Evolutionary conservation across 2,888 invertebrate genomes (phyloP).

Genomic region (Clanis bilineata): DNA sequence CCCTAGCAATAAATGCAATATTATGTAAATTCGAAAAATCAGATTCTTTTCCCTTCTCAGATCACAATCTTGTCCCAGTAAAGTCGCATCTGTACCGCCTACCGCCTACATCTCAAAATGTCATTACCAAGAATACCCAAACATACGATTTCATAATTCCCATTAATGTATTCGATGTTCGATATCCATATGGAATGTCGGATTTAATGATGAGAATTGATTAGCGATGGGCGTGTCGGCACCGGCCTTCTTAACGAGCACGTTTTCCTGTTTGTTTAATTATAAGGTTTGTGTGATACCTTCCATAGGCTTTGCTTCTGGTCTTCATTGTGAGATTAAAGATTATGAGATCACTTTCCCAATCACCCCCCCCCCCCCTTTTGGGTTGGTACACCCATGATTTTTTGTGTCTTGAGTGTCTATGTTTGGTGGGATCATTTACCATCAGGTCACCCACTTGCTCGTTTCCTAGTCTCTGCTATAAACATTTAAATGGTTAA

Average conservation of each 20-base stretch:
- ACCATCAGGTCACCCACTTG: no score
- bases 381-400: no score
- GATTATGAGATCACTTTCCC: no score
- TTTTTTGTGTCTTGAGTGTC: no score
- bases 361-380: no score
- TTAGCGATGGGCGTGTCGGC: conserved; percentile 60
- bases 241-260: conserved; percentile 57
- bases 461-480: no score
- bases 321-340: neutral
- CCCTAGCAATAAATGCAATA: no score
- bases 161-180: neutral
- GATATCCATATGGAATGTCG: conserved; percentile 1
- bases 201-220: conserved; percentile 56
- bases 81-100: neutral
- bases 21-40: no score
- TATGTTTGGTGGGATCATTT: no score
- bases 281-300: conserved; percentile 47
- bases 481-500: no score
- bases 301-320: conserved; percentile 28
- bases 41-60: no score
- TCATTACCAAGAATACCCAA: neutral
- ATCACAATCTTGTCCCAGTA: neutral
- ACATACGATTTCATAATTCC: neutral
- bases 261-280: conserved; percentile 72
- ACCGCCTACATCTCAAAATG: no score